A percentile compares a stretch with the other conserved stretches of the same genome.
Conservation (phyloP, 2,888 invertebrate species). For the Furcula furcula region DNA sequence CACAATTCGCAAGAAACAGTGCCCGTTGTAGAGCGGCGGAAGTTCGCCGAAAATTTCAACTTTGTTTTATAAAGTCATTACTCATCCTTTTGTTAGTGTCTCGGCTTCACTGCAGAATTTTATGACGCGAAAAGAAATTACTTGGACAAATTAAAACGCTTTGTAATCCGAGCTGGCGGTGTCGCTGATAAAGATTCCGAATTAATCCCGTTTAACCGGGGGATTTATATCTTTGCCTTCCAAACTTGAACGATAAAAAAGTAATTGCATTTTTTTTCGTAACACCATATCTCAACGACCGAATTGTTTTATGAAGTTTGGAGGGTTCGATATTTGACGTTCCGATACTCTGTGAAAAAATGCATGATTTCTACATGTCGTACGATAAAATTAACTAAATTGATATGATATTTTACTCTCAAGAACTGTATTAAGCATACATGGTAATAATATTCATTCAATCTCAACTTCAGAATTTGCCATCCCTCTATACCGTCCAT, state of each 20-base stretch:
- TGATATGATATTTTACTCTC: too few species aligned
- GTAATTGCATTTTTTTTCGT: not conserved
- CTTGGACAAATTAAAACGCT: conserved; percentile 61
- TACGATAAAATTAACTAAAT: too few species aligned
- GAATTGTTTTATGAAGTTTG: too few species aligned
- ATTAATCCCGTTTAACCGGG: conserved; percentile 2
- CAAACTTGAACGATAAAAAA: not conserved
- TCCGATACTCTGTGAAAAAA: too few species aligned
- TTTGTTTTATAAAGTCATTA: conserved; percentile 76
- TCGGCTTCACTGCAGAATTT: conserved; percentile 66
- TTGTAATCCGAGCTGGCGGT: conserved; percentile 41
- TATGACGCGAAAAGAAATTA: conserved; percentile 64
- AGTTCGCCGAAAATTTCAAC: conserved; percentile 69
- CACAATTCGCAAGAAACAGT: conserved; percentile 67
- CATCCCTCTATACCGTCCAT: too few species aligned
- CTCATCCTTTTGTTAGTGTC: conserved; percentile 76
- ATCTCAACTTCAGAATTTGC: too few species aligned
- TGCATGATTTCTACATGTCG: too few species aligned
- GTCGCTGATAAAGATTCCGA: conserved; percentile 12
- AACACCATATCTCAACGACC: too few species aligned
- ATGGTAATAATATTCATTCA: too few species aligned
- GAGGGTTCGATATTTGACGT: too few species aligned
- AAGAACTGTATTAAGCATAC: too few species aligned
- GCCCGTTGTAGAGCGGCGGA: conserved; percentile 57
- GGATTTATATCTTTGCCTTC: not conserved